Conservation (phyloP, 1,140 invertebrate genomes). For the Tetragnatha versicolor region DNA sequence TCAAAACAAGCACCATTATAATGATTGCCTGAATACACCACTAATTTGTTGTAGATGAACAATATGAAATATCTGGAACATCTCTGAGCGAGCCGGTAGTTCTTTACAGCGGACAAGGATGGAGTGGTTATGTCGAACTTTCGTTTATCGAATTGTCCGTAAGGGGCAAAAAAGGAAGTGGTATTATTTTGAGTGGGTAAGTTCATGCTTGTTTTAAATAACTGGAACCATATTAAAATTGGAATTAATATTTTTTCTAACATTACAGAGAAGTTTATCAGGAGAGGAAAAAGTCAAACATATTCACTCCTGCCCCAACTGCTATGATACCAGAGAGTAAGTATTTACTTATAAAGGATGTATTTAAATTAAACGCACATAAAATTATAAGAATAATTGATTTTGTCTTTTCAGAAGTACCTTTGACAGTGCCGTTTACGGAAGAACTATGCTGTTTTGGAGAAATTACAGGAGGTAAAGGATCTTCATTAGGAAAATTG, state of each 20-base stretch:
- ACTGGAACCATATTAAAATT: too few species aligned
- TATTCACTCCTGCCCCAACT: neutral
- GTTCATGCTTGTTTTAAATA: too few species aligned
- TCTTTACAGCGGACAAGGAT: conserved; percentile 12
- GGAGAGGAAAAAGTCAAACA: neutral
- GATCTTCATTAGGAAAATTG: conserved; percentile 73
- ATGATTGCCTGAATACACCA: too few species aligned
- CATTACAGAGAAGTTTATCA: conserved; percentile 12
- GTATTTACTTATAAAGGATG: neutral
- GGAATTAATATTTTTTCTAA: too few species aligned
- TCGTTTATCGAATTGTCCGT: neutral
- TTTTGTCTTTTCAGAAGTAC: neutral
- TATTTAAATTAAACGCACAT: too few species aligned
- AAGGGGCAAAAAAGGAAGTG: neutral
- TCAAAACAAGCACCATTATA: too few species aligned
- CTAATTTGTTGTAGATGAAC: too few species aligned
- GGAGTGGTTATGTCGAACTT: conserved; percentile 17
- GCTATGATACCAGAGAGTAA: conserved; percentile 3
- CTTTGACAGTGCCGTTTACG: conserved; percentile 16
- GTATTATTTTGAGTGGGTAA: conserved; percentile 19
- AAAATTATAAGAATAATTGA: too few species aligned
- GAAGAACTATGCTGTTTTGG: conserved; percentile 66
- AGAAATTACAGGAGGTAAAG: conserved; percentile 74
- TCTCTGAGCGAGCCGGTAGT: neutral
- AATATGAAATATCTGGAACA: neutral